Evolutionary conservation across 2,888 invertebrate genomes (phyloP).

Genomic region (Epinotia ramella): DNA sequence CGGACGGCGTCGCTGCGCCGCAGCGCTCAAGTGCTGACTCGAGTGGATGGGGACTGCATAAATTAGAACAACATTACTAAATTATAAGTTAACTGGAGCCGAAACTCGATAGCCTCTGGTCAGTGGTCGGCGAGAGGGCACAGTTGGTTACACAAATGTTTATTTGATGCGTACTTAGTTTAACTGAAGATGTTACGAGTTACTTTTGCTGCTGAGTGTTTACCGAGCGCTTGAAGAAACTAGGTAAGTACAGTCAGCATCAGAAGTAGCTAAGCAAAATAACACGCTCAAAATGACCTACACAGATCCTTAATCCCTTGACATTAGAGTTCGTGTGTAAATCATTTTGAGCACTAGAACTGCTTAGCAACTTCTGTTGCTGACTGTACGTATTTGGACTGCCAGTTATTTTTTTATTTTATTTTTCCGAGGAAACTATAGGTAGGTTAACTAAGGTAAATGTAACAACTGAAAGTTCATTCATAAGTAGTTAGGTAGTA

Average conservation of each 20-base stretch:
- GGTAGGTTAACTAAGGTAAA: no score
- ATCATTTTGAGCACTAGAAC: no score
- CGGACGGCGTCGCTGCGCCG: background rate
- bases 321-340: no score
- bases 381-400: no score
- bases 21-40: background rate
- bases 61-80: constrained; percentile 59
- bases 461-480: no score
- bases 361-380: no score
- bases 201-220: background rate
- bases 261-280: no score
- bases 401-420: no score
- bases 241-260: no score
- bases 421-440: no score
- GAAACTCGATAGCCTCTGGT: constrained; percentile 80
- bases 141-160: constrained; percentile 50
- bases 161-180: background rate
- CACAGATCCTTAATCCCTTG: no score
- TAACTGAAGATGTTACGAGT: background rate
- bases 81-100: constrained; percentile 75
- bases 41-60: constrained; percentile 45
- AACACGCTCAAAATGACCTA: no score
- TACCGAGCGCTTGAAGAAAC: background rate
- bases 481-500: background rate
- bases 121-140: constrained; percentile 63